Conservation (phyloP, 2,113 vertebrate species). For the Alaudala cheleensis region DNA sequence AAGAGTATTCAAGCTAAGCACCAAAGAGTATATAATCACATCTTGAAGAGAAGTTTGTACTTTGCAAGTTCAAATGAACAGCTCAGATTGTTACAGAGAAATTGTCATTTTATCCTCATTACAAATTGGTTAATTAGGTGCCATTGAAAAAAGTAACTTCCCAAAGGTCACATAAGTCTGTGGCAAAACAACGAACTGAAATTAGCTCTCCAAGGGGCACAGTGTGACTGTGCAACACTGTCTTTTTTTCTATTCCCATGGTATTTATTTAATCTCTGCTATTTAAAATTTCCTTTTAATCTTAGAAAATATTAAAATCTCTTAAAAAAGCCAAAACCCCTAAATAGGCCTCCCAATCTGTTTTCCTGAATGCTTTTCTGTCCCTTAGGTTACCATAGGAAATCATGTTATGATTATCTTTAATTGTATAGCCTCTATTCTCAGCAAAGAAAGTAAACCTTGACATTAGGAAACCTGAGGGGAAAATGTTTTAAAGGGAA, state of each 20-base stretch:
- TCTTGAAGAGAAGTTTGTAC: background rate
- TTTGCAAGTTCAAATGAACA: background rate
- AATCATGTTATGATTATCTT: background rate
- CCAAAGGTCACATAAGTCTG: conserved; percentile 18
- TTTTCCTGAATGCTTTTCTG: background rate
- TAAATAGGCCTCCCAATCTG: background rate
- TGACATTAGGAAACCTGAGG: conserved; percentile 18
- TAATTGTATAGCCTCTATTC: background rate
- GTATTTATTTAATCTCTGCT: background rate
- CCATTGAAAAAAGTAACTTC: conserved; percentile 7
- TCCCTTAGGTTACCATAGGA: background rate
- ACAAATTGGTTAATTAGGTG: conserved; percentile 36
- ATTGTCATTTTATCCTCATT: conserved; percentile 1
- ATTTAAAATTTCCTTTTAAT: background rate
- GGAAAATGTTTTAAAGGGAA: background rate
- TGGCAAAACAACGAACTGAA: background rate
- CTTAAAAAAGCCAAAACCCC: rapidly evolving
- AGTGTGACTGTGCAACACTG: background rate
- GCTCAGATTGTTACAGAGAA: background rate
- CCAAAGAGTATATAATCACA: background rate
- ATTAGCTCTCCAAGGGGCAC: background rate
- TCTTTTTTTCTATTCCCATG: background rate
- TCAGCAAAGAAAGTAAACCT: conserved; percentile 3
- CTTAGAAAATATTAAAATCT: background rate
- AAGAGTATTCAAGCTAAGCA: background rate